Conservation (phyloP, 2,797 vertebrate genomes). For the Sebastolobus altivelis region DNA sequence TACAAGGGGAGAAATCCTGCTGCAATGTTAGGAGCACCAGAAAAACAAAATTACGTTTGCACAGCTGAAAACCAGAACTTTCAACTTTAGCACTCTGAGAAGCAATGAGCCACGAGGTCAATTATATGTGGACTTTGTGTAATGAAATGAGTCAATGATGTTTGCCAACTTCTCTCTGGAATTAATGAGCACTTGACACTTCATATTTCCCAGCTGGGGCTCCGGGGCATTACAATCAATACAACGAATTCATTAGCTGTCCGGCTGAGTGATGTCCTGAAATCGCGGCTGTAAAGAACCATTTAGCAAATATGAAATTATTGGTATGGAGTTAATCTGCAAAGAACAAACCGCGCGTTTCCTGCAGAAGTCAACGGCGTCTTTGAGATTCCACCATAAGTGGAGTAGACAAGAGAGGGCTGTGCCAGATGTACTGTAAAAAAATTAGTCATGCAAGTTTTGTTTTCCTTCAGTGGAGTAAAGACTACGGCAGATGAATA, state of each 20-base stretch:
- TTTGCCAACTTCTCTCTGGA: constrained; percentile 74
- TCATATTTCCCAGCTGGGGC: constrained; percentile 75
- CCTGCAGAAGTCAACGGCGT: constrained; percentile 31
- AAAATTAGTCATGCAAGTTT: constrained; percentile 41
- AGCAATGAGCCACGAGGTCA: constrained; percentile 76
- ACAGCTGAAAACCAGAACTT: constrained; percentile 50
- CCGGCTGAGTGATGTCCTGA: constrained; percentile 72
- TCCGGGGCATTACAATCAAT: constrained; percentile 76
- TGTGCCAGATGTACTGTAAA: constrained; percentile 37
- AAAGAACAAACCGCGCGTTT: constrained; percentile 69
- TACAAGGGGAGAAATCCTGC: constrained; percentile 30
- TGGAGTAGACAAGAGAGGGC: not conserved
- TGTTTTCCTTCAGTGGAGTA: constrained; percentile 35
- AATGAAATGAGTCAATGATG: constrained; percentile 79
- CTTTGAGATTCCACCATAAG: constrained; percentile 23
- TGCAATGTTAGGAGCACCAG: constrained; percentile 29
- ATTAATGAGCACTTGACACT: constrained; percentile 82
- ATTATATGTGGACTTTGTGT: constrained; percentile 76
- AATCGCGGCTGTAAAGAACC: constrained; percentile 61
- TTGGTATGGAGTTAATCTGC: constrained; percentile 65
- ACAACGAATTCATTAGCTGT: constrained; percentile 78
- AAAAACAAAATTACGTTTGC: constrained; percentile 12
- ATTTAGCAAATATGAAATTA: constrained; percentile 79
- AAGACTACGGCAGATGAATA: constrained; percentile 28
- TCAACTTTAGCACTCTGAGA: constrained; percentile 47